phyloP scores from a whole-genome alignment of 2,113 vertebrate species.

The Ictalurus punctatus region DNA sequence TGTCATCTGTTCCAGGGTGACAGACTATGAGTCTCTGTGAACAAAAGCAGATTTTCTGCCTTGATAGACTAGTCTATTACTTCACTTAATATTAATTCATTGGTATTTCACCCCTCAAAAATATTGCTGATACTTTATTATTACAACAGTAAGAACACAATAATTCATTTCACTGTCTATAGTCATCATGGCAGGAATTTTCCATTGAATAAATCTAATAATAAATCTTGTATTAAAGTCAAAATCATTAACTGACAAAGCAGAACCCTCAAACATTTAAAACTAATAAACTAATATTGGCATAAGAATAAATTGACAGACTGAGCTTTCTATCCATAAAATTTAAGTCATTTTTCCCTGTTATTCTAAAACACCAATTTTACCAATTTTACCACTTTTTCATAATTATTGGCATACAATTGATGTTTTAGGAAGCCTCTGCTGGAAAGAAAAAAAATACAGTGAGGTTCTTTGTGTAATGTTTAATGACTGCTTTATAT shows the following conservation, averaged over 20 bases:
- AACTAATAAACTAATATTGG: background rate
- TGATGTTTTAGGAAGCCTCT: background rate
- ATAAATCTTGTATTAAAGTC: background rate
- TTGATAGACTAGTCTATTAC: background rate
- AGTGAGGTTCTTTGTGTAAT: background rate
- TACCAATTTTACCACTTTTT: background rate
- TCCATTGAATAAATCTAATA: background rate
- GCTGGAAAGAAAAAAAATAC: background rate
- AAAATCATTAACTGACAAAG: background rate
- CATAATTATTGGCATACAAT: background rate
- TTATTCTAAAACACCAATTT: background rate
- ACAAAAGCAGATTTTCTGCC: conserved; percentile 22
- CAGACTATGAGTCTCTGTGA: conserved; percentile 21
- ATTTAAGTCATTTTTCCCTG: background rate
- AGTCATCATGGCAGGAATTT: background rate
- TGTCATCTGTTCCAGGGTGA: conserved; percentile 44
- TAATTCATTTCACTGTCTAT: background rate
- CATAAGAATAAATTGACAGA: background rate
- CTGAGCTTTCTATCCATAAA: background rate
- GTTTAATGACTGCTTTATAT: background rate
- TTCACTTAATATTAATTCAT: background rate
- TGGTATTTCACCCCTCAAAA: background rate
- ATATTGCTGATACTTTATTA: background rate
- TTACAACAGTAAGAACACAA: background rate
- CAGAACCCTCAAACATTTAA: background rate